Evolutionary conservation across 2,888 invertebrate genomes (phyloP).

Genomic region (Carpatolechia fugitivella): DNA sequence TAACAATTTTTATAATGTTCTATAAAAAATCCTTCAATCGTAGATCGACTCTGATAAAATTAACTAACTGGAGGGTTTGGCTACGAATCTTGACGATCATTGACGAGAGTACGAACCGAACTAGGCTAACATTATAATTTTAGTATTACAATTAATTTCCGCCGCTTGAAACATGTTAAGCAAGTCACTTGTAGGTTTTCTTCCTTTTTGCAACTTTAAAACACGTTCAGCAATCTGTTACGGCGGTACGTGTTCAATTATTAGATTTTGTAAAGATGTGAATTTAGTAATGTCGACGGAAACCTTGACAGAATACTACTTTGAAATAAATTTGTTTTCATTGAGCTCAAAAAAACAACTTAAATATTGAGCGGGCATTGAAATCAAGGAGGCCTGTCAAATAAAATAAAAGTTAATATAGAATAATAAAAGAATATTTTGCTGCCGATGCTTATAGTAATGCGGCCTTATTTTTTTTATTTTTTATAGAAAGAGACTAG

Average conservation of each 20-base stretch:
- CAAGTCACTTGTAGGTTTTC: slow-evolving; percentile 16
- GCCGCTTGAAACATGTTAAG: not conserved
- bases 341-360: no score
- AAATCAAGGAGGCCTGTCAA: no score
- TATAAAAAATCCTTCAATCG: not conserved
- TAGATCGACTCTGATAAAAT: slow-evolving; percentile 5
- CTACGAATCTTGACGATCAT: not conserved
- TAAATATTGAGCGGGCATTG: no score
- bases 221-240: slow-evolving; percentile 41
- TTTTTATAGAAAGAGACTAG: no score
- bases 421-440: no score
- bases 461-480: no score
- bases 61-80: slow-evolving; percentile 10
- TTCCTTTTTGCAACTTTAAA: slow-evolving; percentile 36
- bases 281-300: slow-evolving; percentile 42
- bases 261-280: slow-evolving; percentile 45
- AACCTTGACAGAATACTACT: slow-evolving; percentile 40
- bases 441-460: no score
- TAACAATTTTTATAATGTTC: not conserved
- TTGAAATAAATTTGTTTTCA: slow-evolving; percentile 29
- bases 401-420: no score
- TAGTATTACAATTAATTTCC: slow-evolving; percentile 4
- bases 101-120: not conserved
- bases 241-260: slow-evolving; percentile 54
- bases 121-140: not conserved